Conservation (phyloP, 2,888 invertebrate species). For the Cheilosia impressa region DNA sequence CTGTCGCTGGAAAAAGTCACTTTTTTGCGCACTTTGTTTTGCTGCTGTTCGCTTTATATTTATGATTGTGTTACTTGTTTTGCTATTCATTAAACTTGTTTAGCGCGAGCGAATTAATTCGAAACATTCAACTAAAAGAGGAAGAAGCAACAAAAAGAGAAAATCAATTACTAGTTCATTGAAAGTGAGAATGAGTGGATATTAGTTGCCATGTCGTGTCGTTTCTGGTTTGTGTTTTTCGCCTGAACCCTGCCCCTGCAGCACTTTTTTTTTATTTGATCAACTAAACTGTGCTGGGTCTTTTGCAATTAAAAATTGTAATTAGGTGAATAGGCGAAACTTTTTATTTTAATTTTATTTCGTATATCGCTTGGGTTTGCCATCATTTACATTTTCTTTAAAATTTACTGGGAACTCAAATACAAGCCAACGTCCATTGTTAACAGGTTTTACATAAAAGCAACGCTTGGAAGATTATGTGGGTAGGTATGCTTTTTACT, state of each 20-base stretch:
- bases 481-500: too few species aligned
- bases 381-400: too few species aligned
- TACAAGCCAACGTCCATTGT: too few species aligned
- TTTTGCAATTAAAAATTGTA: conserved; percentile 47
- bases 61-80: conserved; percentile 11
- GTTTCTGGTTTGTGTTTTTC: conserved; percentile 11
- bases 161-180: conserved; percentile 63
- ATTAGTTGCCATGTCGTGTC: conserved; percentile 22
- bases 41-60: neutral
- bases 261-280: neutral
- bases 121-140: conserved; percentile 46
- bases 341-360: conserved; percentile 10
- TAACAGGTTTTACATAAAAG: too few species aligned
- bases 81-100: conserved; percentile 45
- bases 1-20: conserved; percentile 45
- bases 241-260: neutral
- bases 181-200: conserved; percentile 69
- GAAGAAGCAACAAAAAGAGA: conserved; percentile 34
- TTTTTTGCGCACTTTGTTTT: conserved; percentile 9
- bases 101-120: conserved; percentile 67
- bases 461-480: too few species aligned
- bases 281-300: conserved; percentile 5
- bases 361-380: neutral
- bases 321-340: conserved; percentile 58
- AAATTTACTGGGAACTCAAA: too few species aligned